Percentiles rank a stretch among this genome's conserved stretches.
Conservation (phyloP, 2,888 invertebrate genomes). For the Drosophila anceps region DNA sequence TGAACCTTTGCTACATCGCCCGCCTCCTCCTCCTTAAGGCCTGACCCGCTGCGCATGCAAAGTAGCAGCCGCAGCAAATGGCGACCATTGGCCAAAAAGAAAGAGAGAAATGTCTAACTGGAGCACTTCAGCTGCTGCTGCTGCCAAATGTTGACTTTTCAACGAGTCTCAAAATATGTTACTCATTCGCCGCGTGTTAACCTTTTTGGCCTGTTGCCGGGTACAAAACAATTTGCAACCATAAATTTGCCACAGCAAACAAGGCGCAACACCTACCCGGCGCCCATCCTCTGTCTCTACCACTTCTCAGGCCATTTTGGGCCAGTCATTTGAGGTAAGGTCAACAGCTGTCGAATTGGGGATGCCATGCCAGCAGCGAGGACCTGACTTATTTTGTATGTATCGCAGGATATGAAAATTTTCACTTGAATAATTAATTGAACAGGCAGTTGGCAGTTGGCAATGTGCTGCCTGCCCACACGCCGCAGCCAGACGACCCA, state of each 20-base stretch:
- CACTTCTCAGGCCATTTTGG: slow-evolving; percentile 13
- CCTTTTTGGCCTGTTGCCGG: slow-evolving; percentile 65
- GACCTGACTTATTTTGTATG: slow-evolving; percentile 74
- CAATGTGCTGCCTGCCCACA: slow-evolving; percentile 9
- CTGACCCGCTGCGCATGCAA: slow-evolving; percentile 67
- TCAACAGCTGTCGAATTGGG: slow-evolving; percentile 73
- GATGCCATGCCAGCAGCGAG: slow-evolving; percentile 16
- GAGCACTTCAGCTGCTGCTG: slow-evolving; percentile 19
- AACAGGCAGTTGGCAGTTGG: slow-evolving; percentile 47
- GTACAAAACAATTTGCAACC: slow-evolving; percentile 82
- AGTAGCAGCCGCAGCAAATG: slow-evolving; percentile 52
- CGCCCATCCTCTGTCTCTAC: too few relatives aligned
- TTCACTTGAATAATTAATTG: slow-evolving; percentile 83
- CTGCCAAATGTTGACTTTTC: slow-evolving; percentile 71
- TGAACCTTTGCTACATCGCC: slow-evolving; percentile 50
- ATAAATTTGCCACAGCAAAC: slow-evolving; percentile 79
- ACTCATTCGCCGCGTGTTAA: slow-evolving; percentile 71
- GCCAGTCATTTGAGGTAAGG: slow-evolving; percentile 69
- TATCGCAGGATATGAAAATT: slow-evolving; percentile 81
- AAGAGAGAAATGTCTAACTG: slow-evolving; percentile 6
- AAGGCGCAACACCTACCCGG: slow-evolving; percentile 34
- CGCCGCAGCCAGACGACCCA: slow-evolving; percentile 24
- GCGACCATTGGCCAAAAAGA: slow-evolving; percentile 35
- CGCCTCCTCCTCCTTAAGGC: neutral
- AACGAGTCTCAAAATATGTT: slow-evolving; percentile 74